Evolutionary conservation across 1,140 invertebrate genomes (phyloP), one percentile per base, ranked within the genome.

Genomic region (Aricia agestis): DNA sequence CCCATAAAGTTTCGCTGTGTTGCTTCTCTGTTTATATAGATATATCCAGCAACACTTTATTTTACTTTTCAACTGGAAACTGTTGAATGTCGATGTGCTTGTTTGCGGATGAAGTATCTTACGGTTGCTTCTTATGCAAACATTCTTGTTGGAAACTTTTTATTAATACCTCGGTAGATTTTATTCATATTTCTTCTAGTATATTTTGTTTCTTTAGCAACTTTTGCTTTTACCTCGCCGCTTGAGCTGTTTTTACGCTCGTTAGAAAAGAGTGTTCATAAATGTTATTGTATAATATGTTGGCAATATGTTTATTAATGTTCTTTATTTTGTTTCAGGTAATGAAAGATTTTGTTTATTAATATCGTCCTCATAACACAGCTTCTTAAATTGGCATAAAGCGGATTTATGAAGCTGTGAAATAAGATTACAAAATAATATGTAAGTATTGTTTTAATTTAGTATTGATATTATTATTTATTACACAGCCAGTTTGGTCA

Each of bases 81-180:
- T 17, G 58, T 52, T 52, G 36, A 36, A 36, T 36, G 36, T 36
- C 58, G 68, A 31, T 69, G 52, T 69, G 57, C 32, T 32, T 69
- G 32, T 63, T 61, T 69, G 61, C 61, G 59, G n/a, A 42, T 69
- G 68, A 63, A 69, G 68, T 58, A 69, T 58, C 68, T 69, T 41
- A 17, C 36, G 17, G 59, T 65, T 69, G 41, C 68, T 63, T 63
- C 68, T 69, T 69, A 61, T 69, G 68, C 32, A 69, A 69, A 69
- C 57, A 69, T 69, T 59, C 68, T 69, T 18, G 32, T 69, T 32
- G 31, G 32, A 69, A 69, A 69, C 68, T 69, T 69, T 69, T 69
- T 69, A 59, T 61, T 69, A 69, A 61, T 61, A 69, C 68, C 58
- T 63, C 57, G 58, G 36, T 69, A 61, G 19, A 63, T 63, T 63